Base-by-base conservation (phyloP, 2,888 invertebrate species). In the Rhaphigaster nebulosa region DNA sequence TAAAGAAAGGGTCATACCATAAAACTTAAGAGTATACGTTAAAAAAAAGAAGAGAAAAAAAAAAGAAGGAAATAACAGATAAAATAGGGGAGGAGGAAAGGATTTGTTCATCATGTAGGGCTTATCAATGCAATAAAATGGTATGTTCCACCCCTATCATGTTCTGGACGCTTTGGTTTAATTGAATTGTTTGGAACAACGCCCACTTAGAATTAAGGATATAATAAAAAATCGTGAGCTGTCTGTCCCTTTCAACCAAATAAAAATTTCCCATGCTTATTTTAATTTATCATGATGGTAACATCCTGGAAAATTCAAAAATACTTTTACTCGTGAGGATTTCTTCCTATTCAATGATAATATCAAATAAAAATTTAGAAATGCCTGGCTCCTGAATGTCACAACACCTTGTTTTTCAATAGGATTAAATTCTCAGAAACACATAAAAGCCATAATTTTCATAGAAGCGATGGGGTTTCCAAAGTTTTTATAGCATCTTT, bases 91-190 rank as follows among this genome's bases (percentile, higher is more conserved):
- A 29, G 65, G 29, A 13, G 29, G n/a, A 29, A 60, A n/a, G 60
- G 60, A 60, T 65, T 65, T 65, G 65, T 65, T 29, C 15, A 65
- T 65, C 65, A 65, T 65, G 65, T 65, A 29, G 65, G 65, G 65
- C 15, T 65, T 65, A 65, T 65, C 65, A 65, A 65, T 29, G 29
- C 65, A 29, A 29, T 65, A 65, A 65, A 65, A 65, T 65, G 65
- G 65, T 65, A 65, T 29, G 65, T 29, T 65, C 29, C 60, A 60
- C 60, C 60, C 65, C 65, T 65, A 65, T 65, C 65, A 65, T 65
- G 65, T 65, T 65, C 29, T 65, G 65, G 65, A 13, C 29, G 65
- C 65, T 65, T 65, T 65, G 65, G 13, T n/a, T 29, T 65, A 65
- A 65, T 65, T 65, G 65, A 65, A 65, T 65, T 65, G 65, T 65